Conservation (phyloP, 2,113 vertebrate genomes). For the Centropristis striata region DNA sequence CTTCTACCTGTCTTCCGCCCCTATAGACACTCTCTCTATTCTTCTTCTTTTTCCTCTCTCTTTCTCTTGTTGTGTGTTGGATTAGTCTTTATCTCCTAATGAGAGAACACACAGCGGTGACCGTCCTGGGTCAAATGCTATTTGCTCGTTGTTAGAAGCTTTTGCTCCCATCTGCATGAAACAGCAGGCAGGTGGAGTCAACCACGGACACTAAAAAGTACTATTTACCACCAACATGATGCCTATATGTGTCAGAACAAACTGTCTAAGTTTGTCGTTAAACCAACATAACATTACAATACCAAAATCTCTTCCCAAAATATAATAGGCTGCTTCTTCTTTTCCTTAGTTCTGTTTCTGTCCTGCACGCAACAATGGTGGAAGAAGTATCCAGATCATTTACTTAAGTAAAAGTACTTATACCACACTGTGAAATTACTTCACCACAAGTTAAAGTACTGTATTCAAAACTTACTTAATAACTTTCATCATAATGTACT, state of each 20-base stretch:
- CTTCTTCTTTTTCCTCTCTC: neutral
- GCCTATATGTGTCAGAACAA: neutral
- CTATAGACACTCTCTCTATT: constrained; percentile 1
- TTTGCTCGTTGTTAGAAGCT: constrained; percentile 25
- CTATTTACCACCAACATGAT: neutral
- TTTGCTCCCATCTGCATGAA: constrained; percentile 27
- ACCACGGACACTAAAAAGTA: neutral
- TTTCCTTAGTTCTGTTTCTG: no score
- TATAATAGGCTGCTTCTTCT: no score
- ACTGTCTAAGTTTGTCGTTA: no score
- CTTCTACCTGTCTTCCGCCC: constrained; percentile 36
- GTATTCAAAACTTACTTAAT: no score
- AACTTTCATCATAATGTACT: no score
- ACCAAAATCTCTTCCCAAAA: no score
- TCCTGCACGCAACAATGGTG: no score
- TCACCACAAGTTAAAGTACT: no score
- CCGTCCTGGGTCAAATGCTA: constrained; percentile 34
- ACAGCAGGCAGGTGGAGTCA: neutral
- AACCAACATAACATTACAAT: no score
- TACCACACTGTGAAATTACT: no score
- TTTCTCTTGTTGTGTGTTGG: constrained; percentile 22
- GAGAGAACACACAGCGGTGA: constrained; percentile 20
- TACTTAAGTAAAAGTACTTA: no score
- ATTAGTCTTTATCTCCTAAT: constrained; percentile 30
- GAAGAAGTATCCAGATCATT: no score